Percentiles rank a stretch among this genome's conserved stretches.
phyloP scores from a whole-genome alignment of 2,797 vertebrate genomes.

The Notolepis coatsorum region DNA sequence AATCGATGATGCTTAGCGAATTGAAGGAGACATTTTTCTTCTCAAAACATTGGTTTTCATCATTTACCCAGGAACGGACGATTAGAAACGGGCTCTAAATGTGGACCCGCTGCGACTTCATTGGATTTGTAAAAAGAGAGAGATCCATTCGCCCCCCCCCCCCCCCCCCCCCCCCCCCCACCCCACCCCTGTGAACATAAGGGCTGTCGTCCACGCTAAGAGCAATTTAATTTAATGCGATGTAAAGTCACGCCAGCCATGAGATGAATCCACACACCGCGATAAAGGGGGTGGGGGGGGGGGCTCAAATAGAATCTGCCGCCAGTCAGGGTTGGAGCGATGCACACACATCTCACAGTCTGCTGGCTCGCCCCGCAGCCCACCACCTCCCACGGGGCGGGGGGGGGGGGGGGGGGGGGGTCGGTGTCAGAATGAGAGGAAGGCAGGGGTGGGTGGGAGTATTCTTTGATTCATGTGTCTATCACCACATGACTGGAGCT shows the following conservation, averaged over 20 bases:
- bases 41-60: slow-evolving; percentile 30
- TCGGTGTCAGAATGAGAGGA: slow-evolving; percentile 42
- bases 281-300: slow-evolving; percentile 67
- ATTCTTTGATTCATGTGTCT: slow-evolving; percentile 58
- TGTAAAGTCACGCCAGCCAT: slow-evolving; percentile 59
- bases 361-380: neutral
- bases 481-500: slow-evolving; percentile 22
- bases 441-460: too few species aligned
- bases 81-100: slow-evolving; percentile 25
- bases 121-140: slow-evolving; percentile 55
- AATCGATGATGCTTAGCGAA: slow-evolving; percentile 47
- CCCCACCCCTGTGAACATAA: slow-evolving; percentile 37
- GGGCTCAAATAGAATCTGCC: slow-evolving; percentile 67
- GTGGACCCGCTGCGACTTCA: slow-evolving; percentile 30
- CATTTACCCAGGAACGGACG: neutral
- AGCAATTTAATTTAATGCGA: slow-evolving; percentile 65
- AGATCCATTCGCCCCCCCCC: too few species aligned
- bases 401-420: slow-evolving; percentile 1
- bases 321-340: slow-evolving; percentile 28
- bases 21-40: slow-evolving; percentile 27
- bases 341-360: slow-evolving; percentile 32
- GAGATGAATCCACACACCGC: slow-evolving; percentile 53
- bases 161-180: too few species aligned
- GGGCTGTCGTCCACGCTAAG: slow-evolving; percentile 24
- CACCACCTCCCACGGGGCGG: slow-evolving; percentile 26